A percentile compares a stretch with the other conserved stretches of the same genome.
Conservation (phyloP, 2,113 vertebrate species). For the Puffinus mauretanicus region DNA sequence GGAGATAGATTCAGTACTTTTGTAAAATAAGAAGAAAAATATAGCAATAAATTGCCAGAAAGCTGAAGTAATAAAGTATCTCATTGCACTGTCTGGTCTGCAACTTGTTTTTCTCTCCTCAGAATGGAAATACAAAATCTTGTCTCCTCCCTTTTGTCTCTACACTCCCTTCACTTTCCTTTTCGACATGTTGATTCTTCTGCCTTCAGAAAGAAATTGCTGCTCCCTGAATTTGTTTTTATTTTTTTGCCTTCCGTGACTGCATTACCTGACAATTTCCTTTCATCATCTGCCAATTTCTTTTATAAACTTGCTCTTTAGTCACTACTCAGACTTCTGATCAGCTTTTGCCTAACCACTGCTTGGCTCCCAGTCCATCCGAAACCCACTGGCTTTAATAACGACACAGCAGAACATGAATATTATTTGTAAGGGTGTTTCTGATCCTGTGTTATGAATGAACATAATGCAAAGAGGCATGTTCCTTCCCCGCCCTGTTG, state of each 20-base stretch:
- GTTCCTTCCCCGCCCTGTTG: background rate
- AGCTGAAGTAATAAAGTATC: background rate
- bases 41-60: constrained; percentile 9
- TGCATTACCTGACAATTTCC: constrained; percentile 3
- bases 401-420: background rate
- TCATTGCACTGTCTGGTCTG: background rate
- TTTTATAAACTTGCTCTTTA: background rate
- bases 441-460: background rate
- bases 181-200: background rate
- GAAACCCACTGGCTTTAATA: background rate
- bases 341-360: background rate
- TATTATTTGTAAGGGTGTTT: background rate
- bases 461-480: background rate
- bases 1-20: background rate
- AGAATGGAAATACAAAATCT: background rate
- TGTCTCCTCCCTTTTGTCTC: background rate
- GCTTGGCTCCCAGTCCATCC: background rate
- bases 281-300: background rate
- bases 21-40: background rate
- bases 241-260: background rate
- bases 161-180: background rate
- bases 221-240: constrained; percentile 14
- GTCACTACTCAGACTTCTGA: background rate
- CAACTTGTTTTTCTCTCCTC: background rate
- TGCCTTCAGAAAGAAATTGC: background rate